Evolutionary conservation across 2,888 invertebrate species (phyloP).

Genomic region (Notocelia uddmanniana): DNA sequence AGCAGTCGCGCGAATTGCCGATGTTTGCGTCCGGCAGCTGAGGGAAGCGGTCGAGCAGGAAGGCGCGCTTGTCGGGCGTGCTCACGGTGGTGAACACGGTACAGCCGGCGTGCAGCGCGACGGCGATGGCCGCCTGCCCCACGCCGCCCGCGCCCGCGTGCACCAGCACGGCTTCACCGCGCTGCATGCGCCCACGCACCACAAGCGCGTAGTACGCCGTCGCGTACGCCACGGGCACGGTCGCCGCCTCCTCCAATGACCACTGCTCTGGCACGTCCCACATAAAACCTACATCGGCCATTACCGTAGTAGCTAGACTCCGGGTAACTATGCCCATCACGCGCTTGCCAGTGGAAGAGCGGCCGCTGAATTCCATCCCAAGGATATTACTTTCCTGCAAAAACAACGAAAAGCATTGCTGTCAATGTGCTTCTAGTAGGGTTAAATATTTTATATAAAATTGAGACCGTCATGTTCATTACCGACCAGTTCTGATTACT

Average conservation of each 20-base stretch:
- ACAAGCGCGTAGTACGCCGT: constrained; percentile 96
- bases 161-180: constrained; percentile 94
- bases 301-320: constrained; percentile 95
- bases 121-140: constrained; percentile 98
- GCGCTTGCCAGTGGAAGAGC: constrained; percentile 90
- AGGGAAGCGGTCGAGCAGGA: constrained; percentile 93
- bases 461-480: too few relatives aligned
- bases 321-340: constrained; percentile 98
- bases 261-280: constrained; percentile 96
- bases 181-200: constrained; percentile 93
- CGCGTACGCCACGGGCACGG: constrained; percentile 97
- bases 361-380: constrained; percentile 97
- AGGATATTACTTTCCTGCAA: constrained; percentile 98
- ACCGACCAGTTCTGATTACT: too few relatives aligned
- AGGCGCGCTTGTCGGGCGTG: constrained; percentile 94
- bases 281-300: constrained; percentile 93
- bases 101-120: constrained; percentile 95
- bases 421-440: too few relatives aligned
- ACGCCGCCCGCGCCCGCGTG: constrained; percentile 99
- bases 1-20: constrained; percentile 95
- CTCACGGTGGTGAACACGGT: constrained; percentile 97
- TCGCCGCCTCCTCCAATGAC: constrained; percentile 97
- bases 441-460: too few relatives aligned
- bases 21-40: constrained; percentile 92
- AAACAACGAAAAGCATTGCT: too few relatives aligned